Conservation (phyloP, 1,140 invertebrate genomes). For the Pseudomyrmex gracilis region DNA sequence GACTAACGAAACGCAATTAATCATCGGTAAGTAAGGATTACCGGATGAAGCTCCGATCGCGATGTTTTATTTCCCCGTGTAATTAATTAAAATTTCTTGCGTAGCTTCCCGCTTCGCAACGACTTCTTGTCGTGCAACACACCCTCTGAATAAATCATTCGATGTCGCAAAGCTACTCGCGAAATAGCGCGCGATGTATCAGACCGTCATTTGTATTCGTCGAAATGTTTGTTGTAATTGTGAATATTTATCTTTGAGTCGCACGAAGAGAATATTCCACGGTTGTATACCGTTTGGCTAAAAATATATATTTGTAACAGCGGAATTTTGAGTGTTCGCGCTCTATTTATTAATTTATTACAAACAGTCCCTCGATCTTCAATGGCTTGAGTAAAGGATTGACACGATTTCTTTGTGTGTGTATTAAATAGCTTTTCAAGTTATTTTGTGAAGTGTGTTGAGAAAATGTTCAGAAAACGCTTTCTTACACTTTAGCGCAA, state of each 20-base stretch:
- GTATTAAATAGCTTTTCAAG: neutral
- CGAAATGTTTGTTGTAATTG: slow-evolving; percentile 6
- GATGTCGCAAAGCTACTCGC: slow-evolving; percentile 49
- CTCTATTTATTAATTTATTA: neutral
- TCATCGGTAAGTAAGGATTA: slow-evolving; percentile 60
- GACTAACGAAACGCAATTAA: slow-evolving; percentile 57
- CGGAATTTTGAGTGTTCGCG: neutral
- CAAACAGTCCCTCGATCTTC: too few species aligned
- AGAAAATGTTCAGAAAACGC: neutral
- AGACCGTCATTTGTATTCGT: slow-evolving; percentile 25
- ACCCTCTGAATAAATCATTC: slow-evolving; percentile 58
- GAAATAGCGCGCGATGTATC: slow-evolving; percentile 6
- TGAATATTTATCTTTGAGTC: slow-evolving; percentile 10
- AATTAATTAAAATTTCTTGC: slow-evolving; percentile 63
- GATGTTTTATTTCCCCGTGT: slow-evolving; percentile 54
- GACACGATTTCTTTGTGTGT: neutral
- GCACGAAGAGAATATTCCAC: neutral
- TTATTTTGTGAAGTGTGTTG: neutral
- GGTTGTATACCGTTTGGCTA: neutral
- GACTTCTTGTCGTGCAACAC: slow-evolving; percentile 35
- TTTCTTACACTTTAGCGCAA: slow-evolving; percentile 7
- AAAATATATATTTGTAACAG: neutral
- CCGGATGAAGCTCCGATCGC: slow-evolving; percentile 42
- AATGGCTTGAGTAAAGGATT: neutral
- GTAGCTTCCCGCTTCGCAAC: slow-evolving; percentile 21